These are phyloP conservation scores for Chaunax sp. DNA, from an alignment of 2,797 vertebrate species.

Conservation along the genomic window DNA sequence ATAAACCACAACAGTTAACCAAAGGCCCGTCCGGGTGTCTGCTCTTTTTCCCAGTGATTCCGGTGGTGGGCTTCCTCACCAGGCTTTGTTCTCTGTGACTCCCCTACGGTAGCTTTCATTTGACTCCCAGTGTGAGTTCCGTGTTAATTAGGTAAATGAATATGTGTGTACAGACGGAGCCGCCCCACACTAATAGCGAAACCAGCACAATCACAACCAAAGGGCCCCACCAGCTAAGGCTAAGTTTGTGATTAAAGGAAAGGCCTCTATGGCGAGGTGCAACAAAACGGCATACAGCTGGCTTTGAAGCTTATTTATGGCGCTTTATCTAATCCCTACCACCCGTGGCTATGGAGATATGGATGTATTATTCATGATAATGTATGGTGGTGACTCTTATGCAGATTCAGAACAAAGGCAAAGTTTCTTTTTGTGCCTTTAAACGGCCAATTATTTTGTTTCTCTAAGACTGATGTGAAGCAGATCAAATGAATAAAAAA, in stretches of 20 bases:
- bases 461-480: conserved; percentile 67
- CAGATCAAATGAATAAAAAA: conserved; percentile 61
- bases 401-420: conserved; percentile 83
- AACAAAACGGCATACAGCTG: conserved; percentile 75
- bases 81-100: conserved; percentile 80
- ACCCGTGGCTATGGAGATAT: conserved; percentile 82
- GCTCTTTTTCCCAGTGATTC: conserved; percentile 39
- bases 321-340: conserved; percentile 81
- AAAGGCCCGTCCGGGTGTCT: conserved; percentile 51
- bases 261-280: conserved; percentile 81
- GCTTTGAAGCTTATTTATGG: conserved; percentile 86
- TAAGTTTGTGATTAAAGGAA: conserved; percentile 83
- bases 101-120: conserved; percentile 81
- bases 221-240: conserved; percentile 77
- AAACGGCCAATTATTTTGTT: conserved; percentile 82
- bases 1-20: conserved; percentile 40
- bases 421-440: conserved; percentile 78
- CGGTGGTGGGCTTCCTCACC: conserved; percentile 60
- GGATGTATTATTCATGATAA: conserved; percentile 85
- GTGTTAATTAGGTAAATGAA: conserved; percentile 86
- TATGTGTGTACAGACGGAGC: conserved; percentile 75
- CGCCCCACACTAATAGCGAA: conserved; percentile 73
- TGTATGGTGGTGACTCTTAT: conserved; percentile 81
- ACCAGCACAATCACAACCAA: conserved; percentile 76
- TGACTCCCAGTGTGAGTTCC: conserved; percentile 83